A percentile compares a stretch with the other conserved stretches of the same genome.
Evolutionary conservation across 2,888 invertebrate species (phyloP).

Genomic region (Dolichomitus sp.): DNA sequence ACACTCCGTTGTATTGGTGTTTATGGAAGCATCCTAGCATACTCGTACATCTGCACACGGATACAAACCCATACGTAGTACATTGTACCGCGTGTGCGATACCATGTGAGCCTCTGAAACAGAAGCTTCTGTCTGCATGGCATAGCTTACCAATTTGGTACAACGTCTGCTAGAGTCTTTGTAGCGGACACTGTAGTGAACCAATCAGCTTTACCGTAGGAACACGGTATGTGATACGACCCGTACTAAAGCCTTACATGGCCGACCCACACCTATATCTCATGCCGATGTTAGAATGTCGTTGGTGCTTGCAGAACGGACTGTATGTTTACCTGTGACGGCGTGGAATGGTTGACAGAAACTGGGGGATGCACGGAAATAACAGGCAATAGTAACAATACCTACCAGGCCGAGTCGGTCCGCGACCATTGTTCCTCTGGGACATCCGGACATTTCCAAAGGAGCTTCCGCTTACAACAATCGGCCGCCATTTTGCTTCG

Average conservation of each 20-base stretch:
- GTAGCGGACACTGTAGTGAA: conserved; percentile 9
- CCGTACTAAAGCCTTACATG: conserved; percentile 9
- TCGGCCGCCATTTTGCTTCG: conserved; percentile 61
- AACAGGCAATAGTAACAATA: conserved; percentile 73
- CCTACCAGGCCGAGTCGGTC: conserved; percentile 22
- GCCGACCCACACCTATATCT: background rate
- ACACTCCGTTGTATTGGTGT: conserved; percentile 25
- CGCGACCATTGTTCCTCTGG: conserved; percentile 66
- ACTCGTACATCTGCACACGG: conserved; percentile 31
- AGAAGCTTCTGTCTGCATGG: background rate
- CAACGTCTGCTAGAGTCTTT: conserved; percentile 14
- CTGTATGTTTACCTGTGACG: background rate
- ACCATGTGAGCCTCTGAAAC: background rate
- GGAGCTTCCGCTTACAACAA: conserved; percentile 53
- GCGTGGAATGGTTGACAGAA: background rate
- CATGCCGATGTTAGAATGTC: conserved; percentile 7
- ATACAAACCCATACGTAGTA: background rate
- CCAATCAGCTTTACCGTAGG: conserved; percentile 5
- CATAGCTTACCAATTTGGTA: conserved; percentile 26
- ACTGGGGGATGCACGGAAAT: conserved; percentile 62
- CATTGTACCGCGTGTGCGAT: conserved; percentile 13
- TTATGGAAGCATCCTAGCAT: conserved; percentile 17
- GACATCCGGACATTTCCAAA: conserved; percentile 43
- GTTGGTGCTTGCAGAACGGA: conserved; percentile 4
- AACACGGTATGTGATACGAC: background rate